These are phyloP conservation scores for Lepidurus arcticus DNA, from an alignment of 1,140 invertebrate species.

Conservation along the genomic window DNA sequence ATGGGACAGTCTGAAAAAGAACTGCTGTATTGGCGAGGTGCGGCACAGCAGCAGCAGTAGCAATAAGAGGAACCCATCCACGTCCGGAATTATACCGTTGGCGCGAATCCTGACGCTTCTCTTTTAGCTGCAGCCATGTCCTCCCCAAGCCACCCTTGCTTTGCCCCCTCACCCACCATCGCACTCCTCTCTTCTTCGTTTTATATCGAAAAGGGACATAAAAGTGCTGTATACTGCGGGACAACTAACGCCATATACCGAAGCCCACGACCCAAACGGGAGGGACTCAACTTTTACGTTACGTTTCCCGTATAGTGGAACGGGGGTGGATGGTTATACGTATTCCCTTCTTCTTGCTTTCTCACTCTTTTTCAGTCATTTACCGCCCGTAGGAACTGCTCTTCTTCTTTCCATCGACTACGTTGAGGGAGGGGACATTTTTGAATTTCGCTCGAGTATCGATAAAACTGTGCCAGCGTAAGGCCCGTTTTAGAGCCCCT, in stretches of 20 bases:
- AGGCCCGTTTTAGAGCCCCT: conserved; percentile 6
- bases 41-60: conserved; percentile 13
- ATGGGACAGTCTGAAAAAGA: conserved; percentile 21
- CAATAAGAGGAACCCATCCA: conserved; percentile 21
- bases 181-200: conserved; percentile 16
- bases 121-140: conserved; percentile 21
- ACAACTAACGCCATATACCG: conserved; percentile 18
- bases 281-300: conserved; percentile 21
- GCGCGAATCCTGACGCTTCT: conserved; percentile 20
- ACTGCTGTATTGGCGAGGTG: conserved; percentile 17
- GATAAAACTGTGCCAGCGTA: not conserved
- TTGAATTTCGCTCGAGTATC: conserved; percentile 15
- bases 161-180: not conserved
- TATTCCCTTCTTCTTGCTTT: not conserved
- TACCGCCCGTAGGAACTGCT: not conserved
- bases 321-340: not conserved
- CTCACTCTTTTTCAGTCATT: not conserved
- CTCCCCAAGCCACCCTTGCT: not conserved
- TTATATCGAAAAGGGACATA: conserved; percentile 22
- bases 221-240: conserved; percentile 14
- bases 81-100: conserved; percentile 21
- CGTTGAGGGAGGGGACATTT: not conserved
- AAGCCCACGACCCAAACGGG: conserved; percentile 9
- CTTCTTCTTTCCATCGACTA: not conserved
- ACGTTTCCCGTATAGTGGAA: not conserved